Base-by-base conservation (phyloP, 2,113 vertebrate species). In the Pipra filicauda region DNA sequence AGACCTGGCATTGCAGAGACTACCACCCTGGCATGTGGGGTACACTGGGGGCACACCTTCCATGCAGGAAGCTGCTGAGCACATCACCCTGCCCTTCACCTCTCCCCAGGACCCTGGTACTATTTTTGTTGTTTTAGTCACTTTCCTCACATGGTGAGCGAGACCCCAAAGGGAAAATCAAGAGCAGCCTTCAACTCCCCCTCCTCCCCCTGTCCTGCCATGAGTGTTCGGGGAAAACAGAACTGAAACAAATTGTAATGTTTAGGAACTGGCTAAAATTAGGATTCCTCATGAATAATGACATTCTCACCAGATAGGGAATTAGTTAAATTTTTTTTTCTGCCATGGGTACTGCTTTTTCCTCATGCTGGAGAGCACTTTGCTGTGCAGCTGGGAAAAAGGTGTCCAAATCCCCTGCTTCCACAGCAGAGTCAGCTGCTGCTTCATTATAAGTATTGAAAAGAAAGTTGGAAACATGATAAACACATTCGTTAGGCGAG, bases 201-300 rank as follows among this genome's bases (percentile, higher is more conserved):
- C 6, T 37, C 7, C 3, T 21, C 3, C 3, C 2, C 2, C 1
- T 1, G 0, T 57, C 27, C 31, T 1, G 4, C 5, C 3, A 6
- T 48, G 64, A 84, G 8, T 4, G 2, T 89, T 94, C 1, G 0
- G 62, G 37, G 55, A 86, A 94, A 92, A 66, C 31, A 90, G 73
- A 87, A 78, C 20, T 54, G 82, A 93, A 90, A 69, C 49, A 48
- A 82, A 70, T 3, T 35, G 15, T 48, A 49, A 39, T 51, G 21
- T 72, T 89, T 70, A 58, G 30, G 37, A 75, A 39, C 26, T 1
- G 18, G 30, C 26, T 95, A 76, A 85, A 94, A 85, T 82, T 88
- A 79, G 31, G 52, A 37, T 82, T 88, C 18, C 4, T 62, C 15
- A 24, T 43, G 27, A 89, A 82, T 43, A 6, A 61, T 61, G 28